Evolutionary conservation across 64 coral and sea anemone species (phyloP).

Genomic region (Stylophora pistillata): DNA sequence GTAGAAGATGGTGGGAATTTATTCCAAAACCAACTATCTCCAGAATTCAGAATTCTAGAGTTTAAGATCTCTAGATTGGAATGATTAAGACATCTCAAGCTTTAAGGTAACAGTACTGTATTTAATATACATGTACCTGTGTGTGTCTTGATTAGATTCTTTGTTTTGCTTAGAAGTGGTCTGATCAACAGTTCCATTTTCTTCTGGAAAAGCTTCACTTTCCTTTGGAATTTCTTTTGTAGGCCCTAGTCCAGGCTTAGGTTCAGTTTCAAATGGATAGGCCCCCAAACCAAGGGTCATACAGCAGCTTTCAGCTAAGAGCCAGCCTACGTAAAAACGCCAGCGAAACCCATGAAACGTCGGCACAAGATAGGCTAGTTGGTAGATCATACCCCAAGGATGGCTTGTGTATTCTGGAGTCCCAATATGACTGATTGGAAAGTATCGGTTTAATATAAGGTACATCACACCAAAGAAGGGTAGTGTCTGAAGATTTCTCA

Average conservation of each 20-base stretch:
- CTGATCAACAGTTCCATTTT: conserved; percentile 7
- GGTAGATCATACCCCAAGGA: conserved; percentile 74
- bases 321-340: conserved; percentile 98
- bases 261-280: conserved; percentile 78
- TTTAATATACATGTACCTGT: conserved; percentile 49
- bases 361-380: conserved; percentile 86
- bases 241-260: conserved; percentile 87
- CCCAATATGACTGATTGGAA: conserved; percentile 85
- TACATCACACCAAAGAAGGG: conserved; percentile 66
- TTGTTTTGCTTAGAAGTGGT: conserved; percentile 6
- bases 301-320: conserved; percentile 88
- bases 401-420: conserved; percentile 72
- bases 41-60: no score
- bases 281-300: conserved; percentile 89
- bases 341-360: conserved; percentile 91
- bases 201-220: background rate
- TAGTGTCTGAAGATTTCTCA: conserved; percentile 60
- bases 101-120: background rate
- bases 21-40: no score
- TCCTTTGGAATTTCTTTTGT: conserved; percentile 43
- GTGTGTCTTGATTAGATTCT: conserved; percentile 49
- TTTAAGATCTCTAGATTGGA: no score
- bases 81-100: no score
- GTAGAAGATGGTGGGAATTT: no score
- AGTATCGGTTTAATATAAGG: conserved; percentile 70